Evolutionary conservation across 2,888 invertebrate species (phyloP).

Genomic region (Lepidonotus clava): DNA sequence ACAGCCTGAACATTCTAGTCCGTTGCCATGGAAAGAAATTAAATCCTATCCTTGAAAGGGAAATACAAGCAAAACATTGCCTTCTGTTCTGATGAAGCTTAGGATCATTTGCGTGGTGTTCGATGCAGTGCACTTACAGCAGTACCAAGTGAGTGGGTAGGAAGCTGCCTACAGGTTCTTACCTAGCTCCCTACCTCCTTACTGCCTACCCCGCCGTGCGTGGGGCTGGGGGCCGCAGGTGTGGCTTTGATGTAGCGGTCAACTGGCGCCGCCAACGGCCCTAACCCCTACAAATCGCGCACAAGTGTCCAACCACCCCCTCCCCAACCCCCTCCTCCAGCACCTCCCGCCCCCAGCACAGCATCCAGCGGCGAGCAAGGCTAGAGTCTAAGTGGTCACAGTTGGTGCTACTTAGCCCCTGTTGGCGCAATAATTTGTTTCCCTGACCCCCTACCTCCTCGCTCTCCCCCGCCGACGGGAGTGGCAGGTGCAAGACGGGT

Average conservation of each 20-base stretch:
- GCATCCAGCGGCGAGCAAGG: background rate
- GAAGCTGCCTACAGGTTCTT: too few species aligned
- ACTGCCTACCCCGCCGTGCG: too few species aligned
- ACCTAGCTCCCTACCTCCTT: too few species aligned
- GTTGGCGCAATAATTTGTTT: constrained; percentile 45
- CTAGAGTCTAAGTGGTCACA: constrained; percentile 39
- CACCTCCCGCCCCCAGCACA: background rate
- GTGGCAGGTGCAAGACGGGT: constrained; percentile 9
- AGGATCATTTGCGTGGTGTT: too few species aligned
- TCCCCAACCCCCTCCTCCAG: background rate
- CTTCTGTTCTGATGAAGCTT: too few species aligned
- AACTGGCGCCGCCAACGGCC: background rate
- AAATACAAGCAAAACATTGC: too few species aligned
- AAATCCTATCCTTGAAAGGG: too few species aligned
- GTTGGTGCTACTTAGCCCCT: constrained; percentile 47
- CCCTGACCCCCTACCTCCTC: background rate
- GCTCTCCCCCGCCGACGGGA: background rate
- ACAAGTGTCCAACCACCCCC: background rate
- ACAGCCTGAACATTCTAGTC: too few species aligned
- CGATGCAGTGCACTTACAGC: too few species aligned
- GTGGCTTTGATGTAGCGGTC: constrained; percentile 41
- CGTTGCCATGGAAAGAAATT: too few species aligned
- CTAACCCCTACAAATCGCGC: constrained; percentile 29
- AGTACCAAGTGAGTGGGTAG: too few species aligned
- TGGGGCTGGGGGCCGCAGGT: background rate